Percentiles rank a stretch among this genome's conserved stretches.
These are phyloP conservation scores for Pipa parva DNA, from an alignment of 2,113 vertebrate species.

Conservation along the genomic window DNA sequence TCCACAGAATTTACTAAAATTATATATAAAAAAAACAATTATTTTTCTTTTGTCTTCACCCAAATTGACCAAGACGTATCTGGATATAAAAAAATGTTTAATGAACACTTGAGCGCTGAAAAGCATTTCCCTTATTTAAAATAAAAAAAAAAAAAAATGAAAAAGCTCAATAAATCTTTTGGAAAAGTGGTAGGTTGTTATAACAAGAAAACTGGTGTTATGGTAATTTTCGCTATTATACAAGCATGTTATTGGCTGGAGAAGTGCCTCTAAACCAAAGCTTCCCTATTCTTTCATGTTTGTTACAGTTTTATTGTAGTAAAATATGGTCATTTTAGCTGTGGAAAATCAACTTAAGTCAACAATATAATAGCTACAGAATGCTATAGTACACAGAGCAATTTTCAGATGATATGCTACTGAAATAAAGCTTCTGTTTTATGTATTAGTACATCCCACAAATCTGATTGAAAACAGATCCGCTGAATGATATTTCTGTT, in stretches of 20 bases:
- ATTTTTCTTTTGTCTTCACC: neutral
- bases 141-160: too few relatives aligned
- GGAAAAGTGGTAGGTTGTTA: slow-evolving; percentile 43
- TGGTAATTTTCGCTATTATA: slow-evolving; percentile 63
- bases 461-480: slow-evolving; percentile 74
- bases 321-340: slow-evolving; percentile 63
- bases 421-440: slow-evolving; percentile 60
- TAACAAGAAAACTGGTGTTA: slow-evolving; percentile 51
- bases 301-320: slow-evolving; percentile 67
- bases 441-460: slow-evolving; percentile 71
- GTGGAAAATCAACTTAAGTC: slow-evolving; percentile 59
- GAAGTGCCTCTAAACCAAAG: slow-evolving; percentile 59
- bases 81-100: slow-evolving; percentile 17
- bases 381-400: slow-evolving; percentile 50
- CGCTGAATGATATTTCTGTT: slow-evolving; percentile 64
- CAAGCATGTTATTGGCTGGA: slow-evolving; percentile 53
- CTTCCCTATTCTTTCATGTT: slow-evolving; percentile 52
- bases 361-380: slow-evolving; percentile 54
- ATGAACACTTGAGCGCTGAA: slow-evolving; percentile 30
- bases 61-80: slow-evolving; percentile 15
- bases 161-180: slow-evolving; percentile 44
- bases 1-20: neutral
- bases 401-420: slow-evolving; percentile 52
- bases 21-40: neutral
- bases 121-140: slow-evolving; percentile 23